phyloP scores from a whole-genome alignment of 2,888 invertebrate genomes.

The Graphium colonna region DNA sequence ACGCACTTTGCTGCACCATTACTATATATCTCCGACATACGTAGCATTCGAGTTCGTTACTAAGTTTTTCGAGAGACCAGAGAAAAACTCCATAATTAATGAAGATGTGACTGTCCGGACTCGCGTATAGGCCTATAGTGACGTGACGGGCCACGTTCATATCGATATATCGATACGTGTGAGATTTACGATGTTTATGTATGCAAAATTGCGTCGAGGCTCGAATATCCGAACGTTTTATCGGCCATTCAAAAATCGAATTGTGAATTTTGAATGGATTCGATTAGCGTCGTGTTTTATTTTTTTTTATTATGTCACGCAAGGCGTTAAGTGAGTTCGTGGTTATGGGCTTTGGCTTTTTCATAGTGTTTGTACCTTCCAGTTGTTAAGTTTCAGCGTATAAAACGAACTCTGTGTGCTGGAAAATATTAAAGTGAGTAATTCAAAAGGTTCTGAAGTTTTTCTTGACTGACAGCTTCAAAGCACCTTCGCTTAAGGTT shows the following conservation, averaged over 20 bases:
- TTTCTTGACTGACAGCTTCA: too few relatives aligned
- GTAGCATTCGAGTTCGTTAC: conserved; percentile 34
- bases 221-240: conserved; percentile 64
- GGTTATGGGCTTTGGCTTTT: too few relatives aligned
- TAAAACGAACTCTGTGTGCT: too few relatives aligned
- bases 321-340: conserved; percentile 41
- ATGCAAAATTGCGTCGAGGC: conserved; percentile 65
- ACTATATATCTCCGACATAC: conserved; percentile 9
- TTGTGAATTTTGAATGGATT: conserved; percentile 54
- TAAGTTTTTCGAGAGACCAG: conserved; percentile 34
- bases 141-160: conserved; percentile 59
- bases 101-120: conserved; percentile 71
- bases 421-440: too few relatives aligned
- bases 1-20: conserved; percentile 24
- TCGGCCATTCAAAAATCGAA: conserved; percentile 66
- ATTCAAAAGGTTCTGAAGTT: too few relatives aligned
- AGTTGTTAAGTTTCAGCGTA: too few relatives aligned
- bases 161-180: conserved; percentile 67
- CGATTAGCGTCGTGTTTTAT: conserved; percentile 54
- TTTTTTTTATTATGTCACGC: conserved; percentile 39
- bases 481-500: conserved; percentile 2
- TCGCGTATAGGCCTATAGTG: conserved; percentile 59
- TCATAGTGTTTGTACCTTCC: too few relatives aligned
- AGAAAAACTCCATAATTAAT: conserved; percentile 73
- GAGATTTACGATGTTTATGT: conserved; percentile 74